phyloP scores from a whole-genome alignment of 2,888 invertebrate genomes.

The Leuctra nigra region DNA sequence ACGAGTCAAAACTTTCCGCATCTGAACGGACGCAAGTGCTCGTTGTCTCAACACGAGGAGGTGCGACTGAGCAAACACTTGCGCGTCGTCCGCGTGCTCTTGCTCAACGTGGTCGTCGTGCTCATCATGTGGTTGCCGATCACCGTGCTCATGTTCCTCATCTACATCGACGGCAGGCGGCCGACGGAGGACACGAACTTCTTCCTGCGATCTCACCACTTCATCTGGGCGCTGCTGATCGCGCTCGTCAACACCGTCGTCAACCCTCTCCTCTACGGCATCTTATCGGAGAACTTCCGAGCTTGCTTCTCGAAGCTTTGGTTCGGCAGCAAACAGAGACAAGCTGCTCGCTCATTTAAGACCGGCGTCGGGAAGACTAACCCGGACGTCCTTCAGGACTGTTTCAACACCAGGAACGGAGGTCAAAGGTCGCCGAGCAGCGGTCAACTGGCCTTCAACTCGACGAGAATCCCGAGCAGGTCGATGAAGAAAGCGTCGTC shows the following conservation, averaged over 20 bases:
- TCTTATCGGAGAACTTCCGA: conserved; percentile 48
- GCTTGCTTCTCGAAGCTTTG: conserved; percentile 43
- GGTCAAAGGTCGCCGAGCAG: conserved; percentile 32
- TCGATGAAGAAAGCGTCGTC: conserved; percentile 36
- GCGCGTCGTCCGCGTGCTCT: conserved; percentile 46
- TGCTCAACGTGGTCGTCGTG: conserved; percentile 48
- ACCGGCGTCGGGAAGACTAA: conserved; percentile 28
- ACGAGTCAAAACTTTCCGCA: conserved; percentile 39
- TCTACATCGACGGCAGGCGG: conserved; percentile 48
- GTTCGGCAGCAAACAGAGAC: conserved; percentile 30
- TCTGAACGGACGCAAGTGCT: conserved; percentile 40
- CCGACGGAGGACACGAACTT: conserved; percentile 44
- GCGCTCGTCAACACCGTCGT: conserved; percentile 49
- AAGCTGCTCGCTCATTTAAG: conserved; percentile 31
- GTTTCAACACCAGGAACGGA: conserved; percentile 24
- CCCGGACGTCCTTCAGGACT: conserved; percentile 11
- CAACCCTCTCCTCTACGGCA: conserved; percentile 50
- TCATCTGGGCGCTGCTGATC: conserved; percentile 44
- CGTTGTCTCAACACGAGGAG: conserved; percentile 46
- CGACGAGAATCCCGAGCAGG: conserved; percentile 30
- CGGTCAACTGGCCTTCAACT: conserved; percentile 31
- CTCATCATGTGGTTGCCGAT: conserved; percentile 53
- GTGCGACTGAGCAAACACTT: conserved; percentile 47
- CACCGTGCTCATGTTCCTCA: conserved; percentile 45
- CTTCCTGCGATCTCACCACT: conserved; percentile 48